Base-by-base conservation (phyloP, 2,888 invertebrate species). In the Lasioglossum lativentre region DNA sequence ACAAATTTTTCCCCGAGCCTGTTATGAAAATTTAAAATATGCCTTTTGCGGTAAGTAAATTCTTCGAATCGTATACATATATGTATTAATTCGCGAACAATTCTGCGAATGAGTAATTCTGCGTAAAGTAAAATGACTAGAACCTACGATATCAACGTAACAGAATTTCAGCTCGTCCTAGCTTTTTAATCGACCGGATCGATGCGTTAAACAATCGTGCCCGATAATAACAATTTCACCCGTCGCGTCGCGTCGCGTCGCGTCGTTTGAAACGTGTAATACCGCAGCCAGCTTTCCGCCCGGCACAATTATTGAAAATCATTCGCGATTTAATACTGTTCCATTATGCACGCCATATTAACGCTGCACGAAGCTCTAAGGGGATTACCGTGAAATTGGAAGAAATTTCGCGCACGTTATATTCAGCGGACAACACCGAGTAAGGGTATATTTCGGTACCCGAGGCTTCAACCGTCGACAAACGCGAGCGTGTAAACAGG, bases 401-500 rank as follows among this genome's bases (percentile, higher is more conserved):
- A 42, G 47, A 59, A 59, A 47, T 74, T 52, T 16, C 40, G 16
- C 12, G 59, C 16, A 5, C 19, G 23, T 68, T 38, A 30, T 38
- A 30, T 8, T 3, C 63, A 30, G n/a, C 4, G 23, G 68, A 45
- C 12, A 34, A 34, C 8, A 19, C 8, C 16, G 30, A 30, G 30
- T 2, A 63, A 70, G 6, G 4, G n/a, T n/a, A n/a, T 10, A 45
- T 59, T 66, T 8, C 23, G 78, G 1, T 47, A 56, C 72, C 75
- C 79, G 85, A 79, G 85, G 79, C 79, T 75, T 75, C 66, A 30
- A 66, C 30, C 85, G 30, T 12, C 75, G 52, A 84, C 84, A 40
- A 30, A 68, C 74, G 30, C 75, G 71, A 34, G 16, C 38, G 34
- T 23, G 59, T 38, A 59, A 38, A 71, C 52, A 34, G 34, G 23